phyloP scores from a whole-genome alignment of 2,888 invertebrate species.

The Eilema caniola region DNA sequence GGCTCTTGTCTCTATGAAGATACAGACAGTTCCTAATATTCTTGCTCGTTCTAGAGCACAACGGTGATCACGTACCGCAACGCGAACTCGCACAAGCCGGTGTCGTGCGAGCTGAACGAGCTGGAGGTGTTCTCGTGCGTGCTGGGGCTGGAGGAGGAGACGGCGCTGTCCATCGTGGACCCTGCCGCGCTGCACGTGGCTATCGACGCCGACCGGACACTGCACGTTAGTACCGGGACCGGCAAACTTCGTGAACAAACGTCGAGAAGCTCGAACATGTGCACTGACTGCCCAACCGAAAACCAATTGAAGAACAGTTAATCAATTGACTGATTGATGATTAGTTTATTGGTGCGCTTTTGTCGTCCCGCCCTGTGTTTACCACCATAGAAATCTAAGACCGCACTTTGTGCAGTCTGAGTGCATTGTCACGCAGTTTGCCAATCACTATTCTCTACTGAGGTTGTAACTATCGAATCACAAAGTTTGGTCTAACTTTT shows the following conservation, averaged over 20 bases:
- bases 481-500: too few relatives aligned
- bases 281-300: too few relatives aligned
- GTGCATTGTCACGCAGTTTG: too few relatives aligned
- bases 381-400: too few relatives aligned
- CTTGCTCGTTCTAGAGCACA: conserved; percentile 88
- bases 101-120: conserved; percentile 95
- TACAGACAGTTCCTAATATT: neutral
- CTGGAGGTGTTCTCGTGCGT: conserved; percentile 98
- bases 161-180: conserved; percentile 97
- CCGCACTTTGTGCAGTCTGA: too few relatives aligned
- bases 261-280: too few relatives aligned
- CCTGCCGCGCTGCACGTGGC: conserved; percentile 95
- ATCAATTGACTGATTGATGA: too few relatives aligned
- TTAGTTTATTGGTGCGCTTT: too few relatives aligned
- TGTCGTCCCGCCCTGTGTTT: too few relatives aligned
- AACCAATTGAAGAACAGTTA: too few relatives aligned
- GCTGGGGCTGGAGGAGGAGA: conserved; percentile 96
- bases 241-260: conserved; percentile 88
- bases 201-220: conserved; percentile 84
- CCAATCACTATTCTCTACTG: too few relatives aligned
- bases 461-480: too few relatives aligned
- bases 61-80: conserved; percentile 94
- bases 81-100: conserved; percentile 89
- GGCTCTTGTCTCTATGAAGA: neutral
- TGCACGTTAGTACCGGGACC: conserved; percentile 74